Percentiles rank a stretch among this genome's conserved stretches.
Evolutionary conservation across 2,113 vertebrate genomes (phyloP).

Genomic region (Promerops cafer): DNA sequence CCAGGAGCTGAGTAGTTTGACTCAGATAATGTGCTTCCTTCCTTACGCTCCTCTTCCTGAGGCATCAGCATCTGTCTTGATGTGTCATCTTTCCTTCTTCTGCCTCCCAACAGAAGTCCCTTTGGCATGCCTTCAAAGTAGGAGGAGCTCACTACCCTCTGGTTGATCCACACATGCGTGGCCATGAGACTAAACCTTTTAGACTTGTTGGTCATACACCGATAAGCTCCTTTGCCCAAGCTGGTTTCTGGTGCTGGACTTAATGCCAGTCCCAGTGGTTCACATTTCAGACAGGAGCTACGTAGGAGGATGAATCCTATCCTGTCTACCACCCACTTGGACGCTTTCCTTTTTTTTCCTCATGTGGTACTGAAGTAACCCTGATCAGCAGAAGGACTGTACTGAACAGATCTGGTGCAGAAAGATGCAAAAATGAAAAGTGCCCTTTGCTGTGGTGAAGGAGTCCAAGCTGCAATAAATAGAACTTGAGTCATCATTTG

Average conservation of each 20-base stretch:
- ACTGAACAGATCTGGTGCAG: background rate
- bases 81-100: background rate
- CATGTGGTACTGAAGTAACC: background rate
- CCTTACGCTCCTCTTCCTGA: background rate
- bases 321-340: background rate
- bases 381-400: background rate
- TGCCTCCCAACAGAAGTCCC: background rate
- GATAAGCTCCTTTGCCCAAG: background rate
- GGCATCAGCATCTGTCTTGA: background rate
- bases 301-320: background rate
- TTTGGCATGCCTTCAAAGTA: background rate
- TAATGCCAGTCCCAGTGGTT: background rate
- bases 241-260: background rate
- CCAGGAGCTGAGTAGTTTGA: background rate
- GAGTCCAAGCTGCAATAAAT: background rate
- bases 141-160: background rate
- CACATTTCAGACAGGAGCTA: background rate
- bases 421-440: background rate
- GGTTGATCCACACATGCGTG: background rate
- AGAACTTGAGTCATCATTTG: background rate
- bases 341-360: background rate
- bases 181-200: background rate
- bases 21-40: background rate
- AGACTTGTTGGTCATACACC: background rate
- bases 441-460: background rate